Base-by-base conservation (phyloP, 37 sponge, comb jelly and placozoan species). In the Oopsacas minuta region DNA sequence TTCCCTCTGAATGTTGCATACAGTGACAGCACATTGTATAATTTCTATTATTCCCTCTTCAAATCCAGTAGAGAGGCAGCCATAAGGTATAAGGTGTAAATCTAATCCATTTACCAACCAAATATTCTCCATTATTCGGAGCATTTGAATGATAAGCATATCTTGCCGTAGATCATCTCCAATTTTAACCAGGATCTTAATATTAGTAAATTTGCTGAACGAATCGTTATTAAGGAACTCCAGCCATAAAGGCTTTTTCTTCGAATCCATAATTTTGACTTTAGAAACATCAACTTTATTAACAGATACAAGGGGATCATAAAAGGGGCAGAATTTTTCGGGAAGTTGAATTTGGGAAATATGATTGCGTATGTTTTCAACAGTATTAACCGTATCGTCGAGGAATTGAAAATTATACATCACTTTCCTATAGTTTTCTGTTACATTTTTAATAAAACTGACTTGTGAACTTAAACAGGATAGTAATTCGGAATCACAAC, bases 121-220 rank as follows among this genome's bases (percentile, higher is more conserved):
- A 10, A 61, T 5, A 32, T 89, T 90, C 81, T 95, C 95, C 95
- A 95, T 95, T 30, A 95, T 83, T 36, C 85, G 15, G 36, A 95
- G 39, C 93, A 95, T 95, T 53, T 95, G 95, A 49, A 95, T 87
- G 1, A 93, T 95, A 37, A 95, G 91, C 95, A 95, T 95, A 84
- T 95, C 95, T 36, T 95, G 95, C 83, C 95, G 52, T 20, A 95
- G 86, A 87, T 95, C 95, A 38, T 95, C 95, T 10, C 95, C 95
- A 37, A 91, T 83, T 83, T 95, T 95, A 36, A 91, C 90, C 12
- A 95, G 92, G 53, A 95, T 61, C 46, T 91, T 92, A 83, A 95
- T 92, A 61, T 61, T 25, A 20, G 22, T 34, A 32, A 61, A 61
- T 32, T 61, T 61, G 15, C 83, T 82, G 0, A 88, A 87, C 28